Conservation (phyloP, 1,140 invertebrate genomes). For the Colletes latitarsis region DNA sequence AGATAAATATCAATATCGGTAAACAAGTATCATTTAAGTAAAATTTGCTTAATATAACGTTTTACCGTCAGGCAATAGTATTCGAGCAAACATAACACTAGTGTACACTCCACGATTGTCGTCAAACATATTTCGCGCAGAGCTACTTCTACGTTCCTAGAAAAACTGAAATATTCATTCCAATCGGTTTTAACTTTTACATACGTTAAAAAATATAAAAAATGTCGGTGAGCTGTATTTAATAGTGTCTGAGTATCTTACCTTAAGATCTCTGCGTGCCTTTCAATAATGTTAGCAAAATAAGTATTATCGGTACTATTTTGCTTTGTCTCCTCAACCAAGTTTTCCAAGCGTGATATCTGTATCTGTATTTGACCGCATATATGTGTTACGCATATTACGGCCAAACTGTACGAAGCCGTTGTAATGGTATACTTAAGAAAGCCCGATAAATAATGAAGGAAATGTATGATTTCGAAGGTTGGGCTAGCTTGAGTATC, state of each 20-base stretch:
- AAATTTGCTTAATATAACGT: background rate
- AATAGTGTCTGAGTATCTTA: background rate
- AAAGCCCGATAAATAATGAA: conserved; percentile 60
- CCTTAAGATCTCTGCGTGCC: conserved; percentile 29
- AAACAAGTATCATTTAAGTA: no score
- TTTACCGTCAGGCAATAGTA: conserved; percentile 52
- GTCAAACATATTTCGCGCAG: conserved; percentile 28
- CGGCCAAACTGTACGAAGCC: conserved; percentile 60
- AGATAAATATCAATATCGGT: background rate
- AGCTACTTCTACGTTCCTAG: background rate
- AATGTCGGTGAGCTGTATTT: no score
- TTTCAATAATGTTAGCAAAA: conserved; percentile 3
- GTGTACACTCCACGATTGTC: conserved; percentile 26
- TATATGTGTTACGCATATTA: conserved; percentile 65
- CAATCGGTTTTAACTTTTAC: background rate
- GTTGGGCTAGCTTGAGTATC: conserved; percentile 56
- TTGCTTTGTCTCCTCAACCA: background rate
- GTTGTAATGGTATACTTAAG: conserved; percentile 60
- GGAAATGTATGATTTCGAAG: conserved; percentile 62
- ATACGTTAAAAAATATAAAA: background rate
- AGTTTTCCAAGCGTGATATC: conserved; percentile 23
- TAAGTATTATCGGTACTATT: background rate
- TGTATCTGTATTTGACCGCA: conserved; percentile 60
- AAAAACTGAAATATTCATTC: background rate
- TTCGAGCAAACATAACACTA: conserved; percentile 43